phyloP scores from a whole-genome alignment of 2,797 vertebrate species.

The Cygnus olor region DNA sequence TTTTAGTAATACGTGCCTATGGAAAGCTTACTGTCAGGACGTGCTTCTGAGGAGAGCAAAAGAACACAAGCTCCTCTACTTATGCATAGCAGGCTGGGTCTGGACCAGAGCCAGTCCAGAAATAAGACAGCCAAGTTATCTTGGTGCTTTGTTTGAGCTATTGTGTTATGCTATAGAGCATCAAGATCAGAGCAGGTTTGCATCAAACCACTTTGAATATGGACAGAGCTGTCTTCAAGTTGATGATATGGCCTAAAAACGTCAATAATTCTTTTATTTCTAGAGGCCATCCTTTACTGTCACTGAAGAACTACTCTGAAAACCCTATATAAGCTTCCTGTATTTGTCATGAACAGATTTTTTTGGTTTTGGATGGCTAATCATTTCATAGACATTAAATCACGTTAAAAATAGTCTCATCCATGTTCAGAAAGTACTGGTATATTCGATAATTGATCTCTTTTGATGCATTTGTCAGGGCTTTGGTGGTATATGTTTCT shows the following conservation, averaged over 20 bases:
- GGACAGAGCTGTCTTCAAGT: neutral
- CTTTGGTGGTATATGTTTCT: neutral
- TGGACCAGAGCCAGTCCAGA: conserved; percentile 38
- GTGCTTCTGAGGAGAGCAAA: neutral
- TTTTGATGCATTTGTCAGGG: neutral
- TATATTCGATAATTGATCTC: neutral
- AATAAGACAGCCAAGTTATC: neutral
- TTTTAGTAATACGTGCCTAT: neutral
- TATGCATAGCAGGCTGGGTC: conserved; percentile 4
- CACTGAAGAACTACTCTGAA: neutral
- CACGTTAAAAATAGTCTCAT: neutral
- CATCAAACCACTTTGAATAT: neutral
- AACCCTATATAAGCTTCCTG: neutral
- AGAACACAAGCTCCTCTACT: conserved; percentile 10
- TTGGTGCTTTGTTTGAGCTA: neutral
- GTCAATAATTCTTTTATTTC: neutral
- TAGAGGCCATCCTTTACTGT: neutral
- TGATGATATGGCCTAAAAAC: neutral
- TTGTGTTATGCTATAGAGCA: neutral
- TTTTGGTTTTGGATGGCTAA: neutral
- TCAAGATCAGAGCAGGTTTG: neutral
- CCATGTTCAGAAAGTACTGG: neutral
- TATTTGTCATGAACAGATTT: neutral
- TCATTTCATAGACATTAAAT: neutral
- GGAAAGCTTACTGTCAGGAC: neutral